These are phyloP conservation scores for Tyrannus savana DNA, from an alignment of 2,113 vertebrate genomes.

Conservation along the genomic window DNA sequence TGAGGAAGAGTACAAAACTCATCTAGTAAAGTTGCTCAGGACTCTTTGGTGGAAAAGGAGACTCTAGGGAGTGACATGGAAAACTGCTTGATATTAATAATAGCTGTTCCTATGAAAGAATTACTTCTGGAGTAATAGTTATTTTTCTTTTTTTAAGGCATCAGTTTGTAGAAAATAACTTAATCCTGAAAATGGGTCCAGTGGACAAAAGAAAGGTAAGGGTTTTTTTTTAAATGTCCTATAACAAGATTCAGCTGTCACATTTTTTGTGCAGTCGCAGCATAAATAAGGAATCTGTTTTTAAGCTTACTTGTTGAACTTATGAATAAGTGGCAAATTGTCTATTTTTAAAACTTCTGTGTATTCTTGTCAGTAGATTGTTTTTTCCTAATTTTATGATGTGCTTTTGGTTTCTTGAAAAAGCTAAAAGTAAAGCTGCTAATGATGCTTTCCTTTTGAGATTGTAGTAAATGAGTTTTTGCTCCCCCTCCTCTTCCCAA, in stretches of 20 bases:
- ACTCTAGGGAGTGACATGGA: neutral
- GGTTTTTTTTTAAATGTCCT: neutral
- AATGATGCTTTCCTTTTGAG: neutral
- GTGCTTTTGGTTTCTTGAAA: neutral
- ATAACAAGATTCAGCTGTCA: neutral
- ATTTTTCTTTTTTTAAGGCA: slow-evolving; percentile 82
- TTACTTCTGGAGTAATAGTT: neutral
- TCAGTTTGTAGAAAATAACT: slow-evolving; percentile 99
- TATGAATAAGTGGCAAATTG: neutral
- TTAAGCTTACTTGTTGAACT: neutral
- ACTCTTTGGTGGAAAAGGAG: neutral
- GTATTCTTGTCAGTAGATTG: neutral
- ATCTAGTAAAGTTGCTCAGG: neutral
- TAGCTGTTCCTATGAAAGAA: neutral
- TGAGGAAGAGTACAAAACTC: neutral
- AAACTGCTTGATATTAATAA: neutral
- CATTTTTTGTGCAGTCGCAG: neutral
- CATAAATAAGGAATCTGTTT: neutral
- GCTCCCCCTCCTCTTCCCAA: rapidly evolving
- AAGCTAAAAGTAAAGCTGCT: neutral
- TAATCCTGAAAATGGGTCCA: slow-evolving; percentile 99
- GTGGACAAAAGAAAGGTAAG: slow-evolving; percentile 98
- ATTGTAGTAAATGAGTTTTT: neutral
- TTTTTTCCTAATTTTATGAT: neutral
- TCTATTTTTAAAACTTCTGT: neutral